Conservation (phyloP, 2,113 vertebrate genomes). For the Nibea albiflora region DNA sequence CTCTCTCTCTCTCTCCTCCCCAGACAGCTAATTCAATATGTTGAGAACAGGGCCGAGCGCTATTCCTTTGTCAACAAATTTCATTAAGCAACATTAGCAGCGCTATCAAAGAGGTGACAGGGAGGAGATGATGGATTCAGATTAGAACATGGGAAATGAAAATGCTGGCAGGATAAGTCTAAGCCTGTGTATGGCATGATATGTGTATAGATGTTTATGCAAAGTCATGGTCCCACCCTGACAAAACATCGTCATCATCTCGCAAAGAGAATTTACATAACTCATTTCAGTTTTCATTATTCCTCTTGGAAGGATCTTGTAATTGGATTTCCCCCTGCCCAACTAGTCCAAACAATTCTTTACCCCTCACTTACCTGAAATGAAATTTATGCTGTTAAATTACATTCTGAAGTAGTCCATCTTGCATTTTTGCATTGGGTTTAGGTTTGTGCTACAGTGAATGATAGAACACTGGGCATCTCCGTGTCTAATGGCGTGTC, state of each 20-base stretch:
- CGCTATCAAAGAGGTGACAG: constrained; percentile 66
- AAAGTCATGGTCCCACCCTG: constrained; percentile 46
- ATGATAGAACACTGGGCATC: constrained; percentile 57
- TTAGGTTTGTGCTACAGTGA: constrained; percentile 50
- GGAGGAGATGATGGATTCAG: constrained; percentile 71
- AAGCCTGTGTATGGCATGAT: constrained; percentile 33
- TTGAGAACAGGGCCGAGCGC: constrained; percentile 45
- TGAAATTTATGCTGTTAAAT: constrained; percentile 73
- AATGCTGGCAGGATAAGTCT: constrained; percentile 45
- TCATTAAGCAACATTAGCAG: constrained; percentile 79
- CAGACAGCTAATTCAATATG: constrained; percentile 76
- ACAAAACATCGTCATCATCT: constrained; percentile 57
- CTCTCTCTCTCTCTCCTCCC: not conserved
- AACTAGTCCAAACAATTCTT: constrained; percentile 65
- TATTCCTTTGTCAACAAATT: constrained; percentile 78
- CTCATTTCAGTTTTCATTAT: constrained; percentile 75
- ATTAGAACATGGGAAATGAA: constrained; percentile 72
- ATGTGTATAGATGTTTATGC: constrained; percentile 56
- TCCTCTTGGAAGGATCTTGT: constrained; percentile 63
- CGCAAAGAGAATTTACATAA: constrained; percentile 74
- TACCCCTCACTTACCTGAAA: constrained; percentile 67
- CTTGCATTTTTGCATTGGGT: constrained; percentile 49
- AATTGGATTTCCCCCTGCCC: constrained; percentile 62
- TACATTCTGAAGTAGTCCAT: constrained; percentile 63
- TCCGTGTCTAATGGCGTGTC: constrained; percentile 53